Percentiles rank a stretch among this genome's conserved stretches.
Conservation (phyloP, 2,888 invertebrate species). For the Ichneumon xanthorius region DNA sequence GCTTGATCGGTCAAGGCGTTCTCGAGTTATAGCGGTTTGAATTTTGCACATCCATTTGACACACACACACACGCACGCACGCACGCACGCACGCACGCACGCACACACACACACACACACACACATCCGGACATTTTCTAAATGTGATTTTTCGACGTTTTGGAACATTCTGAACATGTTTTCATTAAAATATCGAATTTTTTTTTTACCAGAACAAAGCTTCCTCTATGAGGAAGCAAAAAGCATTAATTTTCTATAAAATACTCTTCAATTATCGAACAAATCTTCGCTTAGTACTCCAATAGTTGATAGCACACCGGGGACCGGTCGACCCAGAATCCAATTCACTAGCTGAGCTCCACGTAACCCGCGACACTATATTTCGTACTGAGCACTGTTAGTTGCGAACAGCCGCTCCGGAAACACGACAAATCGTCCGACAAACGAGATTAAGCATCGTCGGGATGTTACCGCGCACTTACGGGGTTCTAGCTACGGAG, state of each 20-base stretch:
- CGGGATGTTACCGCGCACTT: constrained; percentile 17
- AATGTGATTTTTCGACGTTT: too few relatives aligned
- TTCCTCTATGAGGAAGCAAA: too few relatives aligned
- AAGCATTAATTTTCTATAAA: not conserved
- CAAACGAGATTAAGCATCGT: constrained; percentile 64
- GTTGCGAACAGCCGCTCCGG: constrained; percentile 32
- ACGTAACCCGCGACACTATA: constrained; percentile 21
- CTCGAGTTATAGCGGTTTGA: too few relatives aligned
- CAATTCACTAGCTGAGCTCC: constrained; percentile 23
- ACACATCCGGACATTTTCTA: too few relatives aligned
- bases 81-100: too few relatives aligned
- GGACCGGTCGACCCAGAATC: constrained; percentile 16
- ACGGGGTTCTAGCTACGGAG: constrained; percentile 1
- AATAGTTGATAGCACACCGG: not conserved
- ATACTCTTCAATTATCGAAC: not conserved
- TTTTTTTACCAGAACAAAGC: too few relatives aligned
- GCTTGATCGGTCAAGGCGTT: too few relatives aligned
- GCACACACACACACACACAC: too few relatives aligned
- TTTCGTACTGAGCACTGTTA: constrained; percentile 18
- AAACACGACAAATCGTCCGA: constrained; percentile 61
- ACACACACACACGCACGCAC: too few relatives aligned
- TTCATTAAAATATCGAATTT: too few relatives aligned
- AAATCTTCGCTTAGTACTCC: not conserved
- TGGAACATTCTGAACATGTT: too few relatives aligned
- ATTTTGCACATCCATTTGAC: too few relatives aligned